Percentiles rank a stretch among this genome's conserved stretches.
Evolutionary conservation across 2,113 vertebrate species (phyloP).

Genomic region (Empidonax alnorum): DNA sequence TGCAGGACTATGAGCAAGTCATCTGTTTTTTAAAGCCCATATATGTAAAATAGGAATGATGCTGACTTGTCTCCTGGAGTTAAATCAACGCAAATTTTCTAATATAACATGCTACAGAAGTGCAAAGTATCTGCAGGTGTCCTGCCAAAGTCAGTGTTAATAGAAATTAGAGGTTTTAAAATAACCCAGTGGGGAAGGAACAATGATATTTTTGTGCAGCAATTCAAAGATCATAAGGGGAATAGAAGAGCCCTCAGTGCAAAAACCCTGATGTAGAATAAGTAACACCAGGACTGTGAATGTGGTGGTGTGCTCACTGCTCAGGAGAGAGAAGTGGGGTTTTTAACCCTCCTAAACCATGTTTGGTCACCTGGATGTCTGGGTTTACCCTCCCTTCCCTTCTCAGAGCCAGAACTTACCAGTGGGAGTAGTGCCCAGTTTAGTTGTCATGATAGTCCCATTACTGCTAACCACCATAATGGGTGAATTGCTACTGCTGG

Average conservation of each 20-base stretch:
- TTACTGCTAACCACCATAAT: conserved; percentile 99
- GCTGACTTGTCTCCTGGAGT: background rate
- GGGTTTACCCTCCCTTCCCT: conserved; percentile 63
- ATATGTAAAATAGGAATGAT: background rate
- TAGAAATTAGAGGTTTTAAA: background rate
- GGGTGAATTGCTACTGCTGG: conserved; percentile 92
- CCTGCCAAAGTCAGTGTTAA: too few relatives aligned
- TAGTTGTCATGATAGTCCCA: conserved; percentile 97
- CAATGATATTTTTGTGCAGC: background rate
- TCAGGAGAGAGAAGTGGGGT: background rate
- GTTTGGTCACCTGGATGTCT: background rate
- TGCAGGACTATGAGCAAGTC: conserved; percentile 46
- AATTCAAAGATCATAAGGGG: background rate
- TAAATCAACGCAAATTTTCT: background rate
- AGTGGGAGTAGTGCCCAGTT: conserved; percentile 93
- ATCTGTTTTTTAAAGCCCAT: background rate
- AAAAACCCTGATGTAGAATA: background rate
- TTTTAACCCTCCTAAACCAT: background rate
- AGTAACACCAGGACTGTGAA: background rate
- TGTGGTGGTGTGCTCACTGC: background rate
- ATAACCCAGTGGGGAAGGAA: background rate
- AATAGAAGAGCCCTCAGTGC: background rate
- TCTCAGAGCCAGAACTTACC: conserved; percentile 79
- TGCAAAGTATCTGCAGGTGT: conserved; percentile 40
- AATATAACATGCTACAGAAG: conserved; percentile 29